Evolutionary conservation across 2,113 vertebrate genomes (phyloP).

Genomic region (Hyperoodon ampullatus): DNA sequence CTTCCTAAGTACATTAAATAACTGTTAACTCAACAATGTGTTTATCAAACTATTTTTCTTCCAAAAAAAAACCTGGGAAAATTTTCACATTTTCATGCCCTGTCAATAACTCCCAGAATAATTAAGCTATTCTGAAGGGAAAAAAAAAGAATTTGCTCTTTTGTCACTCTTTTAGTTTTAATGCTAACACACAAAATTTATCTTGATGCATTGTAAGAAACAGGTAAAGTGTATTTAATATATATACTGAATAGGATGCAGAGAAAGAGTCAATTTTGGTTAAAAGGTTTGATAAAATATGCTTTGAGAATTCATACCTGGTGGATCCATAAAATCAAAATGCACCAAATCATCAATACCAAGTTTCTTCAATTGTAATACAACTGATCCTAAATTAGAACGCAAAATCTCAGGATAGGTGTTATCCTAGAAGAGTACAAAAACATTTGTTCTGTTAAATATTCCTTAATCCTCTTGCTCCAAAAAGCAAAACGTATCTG

Average conservation of each 20-base stretch:
- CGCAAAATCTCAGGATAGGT: conserved; percentile 98
- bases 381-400: conserved; percentile 96
- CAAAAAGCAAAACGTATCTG: background rate
- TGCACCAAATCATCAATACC: conserved; percentile 98
- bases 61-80: background rate
- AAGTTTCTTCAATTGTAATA: conserved; percentile 97
- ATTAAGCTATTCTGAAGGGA: background rate
- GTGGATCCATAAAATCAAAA: conserved; percentile 99
- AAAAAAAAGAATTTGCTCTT: background rate
- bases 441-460: background rate
- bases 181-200: background rate
- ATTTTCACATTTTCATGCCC: background rate
- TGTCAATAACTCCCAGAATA: background rate
- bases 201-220: background rate
- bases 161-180: background rate
- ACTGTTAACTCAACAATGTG: background rate
- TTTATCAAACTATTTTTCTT: background rate
- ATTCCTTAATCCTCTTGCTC: background rate
- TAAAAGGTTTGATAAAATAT: conserved; percentile 5
- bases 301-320: conserved; percentile 87
- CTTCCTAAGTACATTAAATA: background rate
- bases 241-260: background rate
- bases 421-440: conserved; percentile 90
- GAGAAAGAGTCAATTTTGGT: background rate
- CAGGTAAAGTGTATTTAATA: background rate